These are phyloP conservation scores for Oscheius myriophilus DNA, from an alignment of 2,888 invertebrate species.

Conservation along the genomic window DNA sequence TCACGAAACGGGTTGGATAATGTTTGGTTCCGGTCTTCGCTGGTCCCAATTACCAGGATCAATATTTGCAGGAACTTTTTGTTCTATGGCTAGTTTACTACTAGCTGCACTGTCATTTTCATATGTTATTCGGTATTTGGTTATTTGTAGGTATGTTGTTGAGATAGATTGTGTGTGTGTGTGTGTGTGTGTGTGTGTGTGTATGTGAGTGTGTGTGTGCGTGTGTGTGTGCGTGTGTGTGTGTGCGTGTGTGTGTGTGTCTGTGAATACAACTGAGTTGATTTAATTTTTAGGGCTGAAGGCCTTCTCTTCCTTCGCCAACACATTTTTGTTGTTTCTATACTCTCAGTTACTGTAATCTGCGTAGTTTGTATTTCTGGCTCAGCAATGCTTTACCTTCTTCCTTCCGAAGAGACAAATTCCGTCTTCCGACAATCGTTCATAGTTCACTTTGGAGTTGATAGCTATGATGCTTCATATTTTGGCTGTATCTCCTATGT, in stretches of 20 bases:
- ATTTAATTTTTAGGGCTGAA: background rate
- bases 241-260: no score
- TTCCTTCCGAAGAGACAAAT: constrained; percentile 8
- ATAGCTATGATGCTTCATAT: background rate
- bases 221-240: no score
- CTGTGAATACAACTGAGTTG: no score
- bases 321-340: background rate
- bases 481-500: constrained; percentile 4
- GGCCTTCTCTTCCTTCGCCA: constrained; percentile 1
- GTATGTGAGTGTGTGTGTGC: no score
- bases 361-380: background rate
- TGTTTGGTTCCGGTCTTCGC: constrained; percentile 6
- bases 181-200: no score
- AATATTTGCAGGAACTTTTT: background rate
- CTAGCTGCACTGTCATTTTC: constrained; percentile 6
- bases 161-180: no score
- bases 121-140: constrained; percentile 3
- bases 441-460: background rate
- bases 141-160: background rate
- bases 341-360: background rate
- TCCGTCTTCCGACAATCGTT: background rate
- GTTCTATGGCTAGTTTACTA: constrained; percentile 8
- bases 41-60: background rate
- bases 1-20: constrained; percentile 3
- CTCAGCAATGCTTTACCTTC: background rate